These are phyloP conservation scores for Sebastes flavidus DNA, from an alignment of 2,797 vertebrate genomes.

Conservation along the genomic window DNA sequence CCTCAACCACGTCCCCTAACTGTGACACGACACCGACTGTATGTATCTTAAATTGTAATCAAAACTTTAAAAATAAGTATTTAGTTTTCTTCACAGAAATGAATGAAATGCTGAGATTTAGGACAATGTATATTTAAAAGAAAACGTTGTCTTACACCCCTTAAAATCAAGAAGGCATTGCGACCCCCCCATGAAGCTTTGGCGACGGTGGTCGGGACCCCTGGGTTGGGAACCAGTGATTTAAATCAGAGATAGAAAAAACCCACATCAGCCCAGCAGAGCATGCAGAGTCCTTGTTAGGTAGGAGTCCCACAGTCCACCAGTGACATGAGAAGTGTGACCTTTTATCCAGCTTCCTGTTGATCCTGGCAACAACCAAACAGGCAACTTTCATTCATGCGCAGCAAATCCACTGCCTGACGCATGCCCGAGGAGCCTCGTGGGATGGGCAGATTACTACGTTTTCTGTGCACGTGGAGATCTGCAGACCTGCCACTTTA, in stretches of 20 bases:
- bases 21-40: no score
- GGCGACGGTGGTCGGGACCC: no score
- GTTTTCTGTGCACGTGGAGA: not conserved
- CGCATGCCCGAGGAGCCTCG: not conserved
- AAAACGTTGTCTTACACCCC: no score
- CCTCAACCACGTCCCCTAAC: no score
- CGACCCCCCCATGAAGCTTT: no score
- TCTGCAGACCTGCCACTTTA: constrained; percentile 38
- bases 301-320: not conserved
- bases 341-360: constrained; percentile 33
- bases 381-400: constrained; percentile 45
- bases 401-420: constrained; percentile 16
- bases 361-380: constrained; percentile 36
- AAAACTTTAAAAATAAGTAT: no score
- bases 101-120: no score
- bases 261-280: not conserved
- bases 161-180: no score
- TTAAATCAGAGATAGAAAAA: constrained; percentile 26
- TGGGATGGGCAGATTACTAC: constrained; percentile 7
- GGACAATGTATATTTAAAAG: no score
- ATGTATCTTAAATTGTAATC: no score
- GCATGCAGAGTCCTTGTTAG: not conserved
- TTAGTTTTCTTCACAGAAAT: no score
- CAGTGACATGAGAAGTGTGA: constrained; percentile 8
- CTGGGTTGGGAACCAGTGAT: not conserved